Percentiles rank a stretch among this genome's conserved stretches.
phyloP scores from a whole-genome alignment of 2,113 vertebrate genomes.

The Sturnus vulgaris region DNA sequence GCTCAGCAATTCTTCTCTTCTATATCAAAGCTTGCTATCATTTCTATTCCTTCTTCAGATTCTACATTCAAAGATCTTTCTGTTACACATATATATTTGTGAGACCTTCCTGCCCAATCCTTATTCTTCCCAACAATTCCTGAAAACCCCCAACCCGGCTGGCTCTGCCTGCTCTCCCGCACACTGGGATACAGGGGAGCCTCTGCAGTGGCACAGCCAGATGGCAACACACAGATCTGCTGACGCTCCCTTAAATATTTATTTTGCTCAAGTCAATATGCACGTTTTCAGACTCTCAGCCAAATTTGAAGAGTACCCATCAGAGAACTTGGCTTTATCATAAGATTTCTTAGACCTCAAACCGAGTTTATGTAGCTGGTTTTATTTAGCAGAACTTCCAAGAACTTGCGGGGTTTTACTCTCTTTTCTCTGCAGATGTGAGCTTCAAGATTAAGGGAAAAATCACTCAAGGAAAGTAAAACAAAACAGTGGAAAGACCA shows the following conservation, averaged over 20 bases:
- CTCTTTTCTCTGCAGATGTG: rapidly evolving
- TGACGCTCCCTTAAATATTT: background rate
- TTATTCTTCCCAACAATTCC: too few species aligned
- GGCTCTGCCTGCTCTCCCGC: background rate
- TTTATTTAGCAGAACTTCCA: background rate
- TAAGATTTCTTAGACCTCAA: background rate
- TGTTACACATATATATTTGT: too few species aligned
- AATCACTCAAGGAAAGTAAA: background rate
- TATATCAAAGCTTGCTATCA: too few species aligned
- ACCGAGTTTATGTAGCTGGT: too few species aligned
- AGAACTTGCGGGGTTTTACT: rapidly evolving
- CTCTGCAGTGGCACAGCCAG: background rate
- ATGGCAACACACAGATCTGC: background rate
- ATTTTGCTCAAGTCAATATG: background rate
- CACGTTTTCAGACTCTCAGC: background rate
- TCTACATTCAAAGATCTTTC: too few species aligned
- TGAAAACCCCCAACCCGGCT: rapidly evolving
- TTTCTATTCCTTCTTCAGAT: too few species aligned
- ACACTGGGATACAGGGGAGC: rapidly evolving
- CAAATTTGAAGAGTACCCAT: background rate
- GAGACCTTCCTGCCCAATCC: too few species aligned
- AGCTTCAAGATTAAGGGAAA: background rate
- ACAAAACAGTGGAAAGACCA: background rate
- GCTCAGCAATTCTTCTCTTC: too few species aligned
- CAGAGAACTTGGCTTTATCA: background rate